These are phyloP conservation scores for Streblospio benedicti DNA, from an alignment of 1,140 invertebrate genomes.

Conservation along the genomic window DNA sequence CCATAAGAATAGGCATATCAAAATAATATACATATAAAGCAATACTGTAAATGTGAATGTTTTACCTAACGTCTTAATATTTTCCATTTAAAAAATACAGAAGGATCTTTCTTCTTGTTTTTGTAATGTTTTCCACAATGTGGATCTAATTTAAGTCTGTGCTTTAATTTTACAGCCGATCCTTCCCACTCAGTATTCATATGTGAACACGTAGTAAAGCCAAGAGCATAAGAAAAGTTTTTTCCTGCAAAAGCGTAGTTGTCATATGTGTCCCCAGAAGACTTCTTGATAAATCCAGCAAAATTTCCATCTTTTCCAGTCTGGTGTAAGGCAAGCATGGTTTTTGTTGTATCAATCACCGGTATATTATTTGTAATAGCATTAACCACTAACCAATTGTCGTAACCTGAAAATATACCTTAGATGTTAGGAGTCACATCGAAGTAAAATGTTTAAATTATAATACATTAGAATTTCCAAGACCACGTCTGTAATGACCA, in stretches of 20 bases:
- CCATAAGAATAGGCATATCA: not conserved
- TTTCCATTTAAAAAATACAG: not conserved
- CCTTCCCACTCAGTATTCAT: not conserved
- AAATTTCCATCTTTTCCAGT: constrained; percentile 6
- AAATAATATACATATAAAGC: not conserved
- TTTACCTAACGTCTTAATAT: not conserved
- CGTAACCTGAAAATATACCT: too few relatives aligned
- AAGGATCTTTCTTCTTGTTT: not conserved
- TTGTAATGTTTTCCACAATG: not conserved
- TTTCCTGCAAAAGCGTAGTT: not conserved
- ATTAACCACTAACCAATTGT: constrained; percentile 11
- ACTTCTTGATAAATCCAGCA: not conserved
- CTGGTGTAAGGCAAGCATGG: constrained; percentile 3
- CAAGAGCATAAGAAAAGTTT: not conserved
- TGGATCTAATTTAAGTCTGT: not conserved
- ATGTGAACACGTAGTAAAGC: constrained; percentile 2
- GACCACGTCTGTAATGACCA: too few relatives aligned
- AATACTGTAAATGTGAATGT: not conserved
- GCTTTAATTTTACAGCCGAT: not conserved
- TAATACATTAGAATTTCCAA: too few relatives aligned
- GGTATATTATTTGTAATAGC: not conserved
- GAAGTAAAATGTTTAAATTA: too few relatives aligned
- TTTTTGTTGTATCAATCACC: constrained; percentile 3
- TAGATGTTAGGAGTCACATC: too few relatives aligned
- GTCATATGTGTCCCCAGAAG: not conserved